phyloP scores from a whole-genome alignment of 35 echinoderm and acorn worm species.

The Ophiothrix spiculata region DNA sequence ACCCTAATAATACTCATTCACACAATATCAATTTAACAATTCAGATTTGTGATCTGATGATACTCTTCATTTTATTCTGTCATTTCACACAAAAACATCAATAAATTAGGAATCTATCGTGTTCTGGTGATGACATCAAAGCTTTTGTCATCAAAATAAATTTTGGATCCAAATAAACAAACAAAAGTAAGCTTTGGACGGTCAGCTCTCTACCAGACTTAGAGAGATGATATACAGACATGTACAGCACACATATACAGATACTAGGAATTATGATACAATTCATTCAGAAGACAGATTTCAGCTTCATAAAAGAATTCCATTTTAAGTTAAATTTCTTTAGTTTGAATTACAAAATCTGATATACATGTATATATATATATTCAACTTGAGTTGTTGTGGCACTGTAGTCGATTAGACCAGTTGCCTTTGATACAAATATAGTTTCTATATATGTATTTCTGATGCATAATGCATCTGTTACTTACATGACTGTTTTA shows the following conservation, averaged over 20 bases:
- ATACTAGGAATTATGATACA: slow-evolving; percentile 7
- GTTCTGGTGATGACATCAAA: neutral
- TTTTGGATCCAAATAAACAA: slow-evolving; percentile 3
- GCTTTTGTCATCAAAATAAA: neutral
- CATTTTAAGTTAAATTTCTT: no score
- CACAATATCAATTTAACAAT: neutral
- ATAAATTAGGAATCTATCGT: neutral
- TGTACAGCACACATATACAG: slow-evolving; percentile 12
- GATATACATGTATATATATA: no score
- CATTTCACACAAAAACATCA: slow-evolving; percentile 4
- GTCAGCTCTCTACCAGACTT: neutral
- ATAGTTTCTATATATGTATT: no score
- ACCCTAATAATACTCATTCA: no score
- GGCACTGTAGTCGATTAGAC: no score
- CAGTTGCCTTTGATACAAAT: no score
- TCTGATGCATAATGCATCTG: no score
- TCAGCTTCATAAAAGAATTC: slow-evolving; percentile 16
- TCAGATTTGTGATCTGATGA: slow-evolving; percentile 9
- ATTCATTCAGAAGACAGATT: slow-evolving; percentile 6
- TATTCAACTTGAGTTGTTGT: no score
- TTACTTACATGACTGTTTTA: no score
- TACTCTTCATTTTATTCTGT: neutral
- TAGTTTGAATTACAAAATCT: no score
- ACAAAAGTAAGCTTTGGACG: neutral
- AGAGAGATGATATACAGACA: neutral